Evolutionary conservation across 2,113 vertebrate species (phyloP).

Genomic region (Indri indri): DNA sequence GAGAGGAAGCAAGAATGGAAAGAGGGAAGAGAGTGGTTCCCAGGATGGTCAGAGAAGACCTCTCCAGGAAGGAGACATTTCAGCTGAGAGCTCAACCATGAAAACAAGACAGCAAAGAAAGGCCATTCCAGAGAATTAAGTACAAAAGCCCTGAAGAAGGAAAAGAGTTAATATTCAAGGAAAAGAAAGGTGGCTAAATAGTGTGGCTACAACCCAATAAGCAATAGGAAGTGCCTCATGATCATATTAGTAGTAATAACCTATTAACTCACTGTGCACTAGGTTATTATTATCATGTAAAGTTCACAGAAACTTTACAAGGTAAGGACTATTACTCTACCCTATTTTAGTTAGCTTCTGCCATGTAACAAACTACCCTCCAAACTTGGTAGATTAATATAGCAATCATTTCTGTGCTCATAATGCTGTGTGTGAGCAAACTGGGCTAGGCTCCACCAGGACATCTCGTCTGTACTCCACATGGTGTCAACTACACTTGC

Average conservation of each 20-base stretch:
- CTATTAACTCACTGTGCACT: background rate
- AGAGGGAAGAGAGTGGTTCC: background rate
- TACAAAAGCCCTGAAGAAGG: background rate
- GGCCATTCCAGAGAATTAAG: background rate
- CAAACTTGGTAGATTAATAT: background rate
- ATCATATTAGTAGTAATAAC: too few relatives aligned
- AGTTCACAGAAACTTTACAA: background rate
- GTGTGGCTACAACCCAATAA: background rate
- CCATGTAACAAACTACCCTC: background rate
- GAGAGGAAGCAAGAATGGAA: background rate
- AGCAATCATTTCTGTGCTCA: background rate
- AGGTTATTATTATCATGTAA: accelerated
- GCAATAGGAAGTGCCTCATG: background rate
- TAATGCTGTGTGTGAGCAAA: too few relatives aligned
- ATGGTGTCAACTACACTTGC: background rate
- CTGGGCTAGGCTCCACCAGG: background rate
- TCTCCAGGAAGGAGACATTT: background rate
- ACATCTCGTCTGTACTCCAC: background rate
- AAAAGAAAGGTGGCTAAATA: background rate
- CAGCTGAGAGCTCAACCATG: background rate
- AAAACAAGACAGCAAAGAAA: background rate
- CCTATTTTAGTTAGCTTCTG: background rate
- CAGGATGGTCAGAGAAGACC: background rate
- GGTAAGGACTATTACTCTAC: background rate
- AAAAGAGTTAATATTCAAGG: background rate